Evolutionary conservation across 2,113 vertebrate genomes (phyloP).

Genomic region (Fregata magnificens): DNA sequence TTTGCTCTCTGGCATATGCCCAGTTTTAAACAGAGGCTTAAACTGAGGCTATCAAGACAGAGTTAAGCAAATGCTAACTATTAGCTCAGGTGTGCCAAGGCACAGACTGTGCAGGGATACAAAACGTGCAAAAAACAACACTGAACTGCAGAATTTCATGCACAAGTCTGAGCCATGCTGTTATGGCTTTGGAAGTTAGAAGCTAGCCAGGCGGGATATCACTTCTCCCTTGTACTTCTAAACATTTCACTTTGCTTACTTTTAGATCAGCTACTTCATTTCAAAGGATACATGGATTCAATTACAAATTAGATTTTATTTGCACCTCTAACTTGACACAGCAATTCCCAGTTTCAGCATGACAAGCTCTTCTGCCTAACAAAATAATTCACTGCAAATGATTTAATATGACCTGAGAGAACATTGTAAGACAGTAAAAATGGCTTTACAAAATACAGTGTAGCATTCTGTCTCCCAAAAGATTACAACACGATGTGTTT

Average conservation of each 20-base stretch:
- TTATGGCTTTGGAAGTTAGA: not conserved
- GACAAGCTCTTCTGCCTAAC: not conserved
- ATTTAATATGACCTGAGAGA: not conserved
- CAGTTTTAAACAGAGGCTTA: not conserved
- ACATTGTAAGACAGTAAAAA: constrained; percentile 9
- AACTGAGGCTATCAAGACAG: not conserved
- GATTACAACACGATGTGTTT: constrained; percentile 14
- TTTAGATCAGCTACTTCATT: not conserved
- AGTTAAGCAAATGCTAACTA: not conserved
- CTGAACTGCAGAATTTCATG: not conserved
- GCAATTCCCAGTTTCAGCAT: not conserved
- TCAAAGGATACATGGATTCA: not conserved
- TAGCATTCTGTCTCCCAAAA: constrained; percentile 11
- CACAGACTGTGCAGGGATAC: rapidly evolving
- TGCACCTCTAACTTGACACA: not conserved
- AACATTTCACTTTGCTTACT: not conserved
- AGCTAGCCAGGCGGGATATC: not conserved
- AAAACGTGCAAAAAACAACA: not conserved
- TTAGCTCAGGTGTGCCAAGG: not conserved
- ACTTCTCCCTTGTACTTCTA: not conserved
- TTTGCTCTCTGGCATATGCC: not conserved
- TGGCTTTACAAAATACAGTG: not conserved
- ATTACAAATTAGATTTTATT: not conserved
- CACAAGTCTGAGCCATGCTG: not conserved
- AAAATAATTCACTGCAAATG: not conserved